Percentiles rank a stretch among this genome's conserved stretches.
Evolutionary conservation across 2,113 vertebrate genomes (phyloP).

Genomic region (Thalassoma bifasciatum): DNA sequence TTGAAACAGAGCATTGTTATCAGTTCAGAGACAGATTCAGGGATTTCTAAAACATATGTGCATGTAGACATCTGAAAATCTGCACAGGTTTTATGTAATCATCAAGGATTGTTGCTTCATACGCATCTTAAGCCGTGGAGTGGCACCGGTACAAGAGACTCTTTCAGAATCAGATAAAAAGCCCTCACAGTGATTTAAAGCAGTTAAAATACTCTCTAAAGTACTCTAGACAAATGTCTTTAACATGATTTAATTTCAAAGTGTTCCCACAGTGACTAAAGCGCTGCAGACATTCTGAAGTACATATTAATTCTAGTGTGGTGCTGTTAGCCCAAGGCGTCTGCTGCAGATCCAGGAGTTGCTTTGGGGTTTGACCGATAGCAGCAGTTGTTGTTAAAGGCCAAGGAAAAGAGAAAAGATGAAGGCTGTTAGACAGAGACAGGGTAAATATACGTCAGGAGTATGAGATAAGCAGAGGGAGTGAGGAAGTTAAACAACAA

Average conservation of each 20-base stretch:
- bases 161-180: no score
- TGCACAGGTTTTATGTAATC: no score
- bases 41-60: no score
- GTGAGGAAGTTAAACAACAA: slow-evolving; percentile 41
- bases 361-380: slow-evolving; percentile 11
- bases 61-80: no score
- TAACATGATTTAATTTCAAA: background rate
- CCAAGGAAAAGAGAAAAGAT: slow-evolving; percentile 18
- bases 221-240: background rate
- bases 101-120: no score
- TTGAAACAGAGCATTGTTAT: no score
- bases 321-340: slow-evolving; percentile 5
- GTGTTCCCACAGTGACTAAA: background rate
- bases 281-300: background rate
- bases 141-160: no score
- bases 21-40: no score
- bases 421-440: background rate
- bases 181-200: no score
- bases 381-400: slow-evolving; percentile 19
- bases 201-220: no score
- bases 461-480: slow-evolving; percentile 35
- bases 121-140: no score
- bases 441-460: slow-evolving; percentile 5
- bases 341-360: slow-evolving; percentile 7
- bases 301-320: background rate